Conservation (phyloP, 1,140 invertebrate species). For the Drosophila gunungcola region DNA sequence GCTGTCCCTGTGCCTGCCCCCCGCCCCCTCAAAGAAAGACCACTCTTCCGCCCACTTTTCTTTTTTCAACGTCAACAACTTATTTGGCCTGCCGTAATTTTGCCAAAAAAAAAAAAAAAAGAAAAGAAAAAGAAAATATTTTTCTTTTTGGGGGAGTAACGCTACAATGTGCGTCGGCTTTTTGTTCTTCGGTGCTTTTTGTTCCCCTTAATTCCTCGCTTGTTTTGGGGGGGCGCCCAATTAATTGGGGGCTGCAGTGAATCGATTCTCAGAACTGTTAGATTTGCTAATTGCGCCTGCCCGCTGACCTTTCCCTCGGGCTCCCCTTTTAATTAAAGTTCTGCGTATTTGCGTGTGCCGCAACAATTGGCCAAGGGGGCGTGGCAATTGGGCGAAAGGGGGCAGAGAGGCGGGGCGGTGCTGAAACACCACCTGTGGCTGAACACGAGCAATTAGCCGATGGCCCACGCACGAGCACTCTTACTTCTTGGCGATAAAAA, state of each 20-base stretch:
- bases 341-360: conserved; percentile 67
- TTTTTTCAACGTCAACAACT: conserved; percentile 31
- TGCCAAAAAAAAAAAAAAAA: conserved; percentile 48
- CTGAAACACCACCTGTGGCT: conserved; percentile 72
- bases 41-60: background rate
- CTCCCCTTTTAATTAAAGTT: conserved; percentile 67
- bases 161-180: conserved; percentile 41
- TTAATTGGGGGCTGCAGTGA: conserved; percentile 73
- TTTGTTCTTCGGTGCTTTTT: conserved; percentile 13
- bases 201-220: conserved; percentile 10
- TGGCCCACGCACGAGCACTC: conserved; percentile 34
- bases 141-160: conserved; percentile 39
- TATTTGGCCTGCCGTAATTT: conserved; percentile 34
- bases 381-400: background rate
- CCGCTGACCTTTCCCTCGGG: conserved; percentile 44
- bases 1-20: conserved; percentile 12
- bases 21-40: conserved; percentile 4
- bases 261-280: conserved; percentile 83
- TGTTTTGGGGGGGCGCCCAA: conserved; percentile 46
- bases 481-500: conserved; percentile 27
- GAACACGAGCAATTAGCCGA: conserved; percentile 65
- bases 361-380: conserved; percentile 57
- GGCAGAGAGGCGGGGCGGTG: conserved; percentile 2
- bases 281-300: conserved; percentile 80
- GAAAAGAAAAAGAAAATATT: conserved; percentile 51